A percentile compares a stretch with the other conserved stretches of the same genome.
These are phyloP conservation scores for Seriola quinqueradiata DNA, from an alignment of 2,113 vertebrate genomes.

Conservation along the genomic window DNA sequence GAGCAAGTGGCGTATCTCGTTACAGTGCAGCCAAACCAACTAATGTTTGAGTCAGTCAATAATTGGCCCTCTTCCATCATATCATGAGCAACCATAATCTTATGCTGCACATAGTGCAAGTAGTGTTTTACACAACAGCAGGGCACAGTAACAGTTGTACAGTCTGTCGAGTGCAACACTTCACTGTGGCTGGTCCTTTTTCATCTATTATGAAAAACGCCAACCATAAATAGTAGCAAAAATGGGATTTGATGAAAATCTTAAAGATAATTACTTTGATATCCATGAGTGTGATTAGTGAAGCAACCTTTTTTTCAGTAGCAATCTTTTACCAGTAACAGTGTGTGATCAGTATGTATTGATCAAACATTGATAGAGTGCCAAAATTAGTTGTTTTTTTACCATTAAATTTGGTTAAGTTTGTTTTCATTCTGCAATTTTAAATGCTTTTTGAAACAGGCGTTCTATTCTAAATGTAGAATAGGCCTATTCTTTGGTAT, in stretches of 20 bases:
- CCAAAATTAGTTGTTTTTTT: not conserved
- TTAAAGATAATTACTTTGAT: conserved; percentile 4
- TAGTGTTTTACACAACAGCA: not conserved
- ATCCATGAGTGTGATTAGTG: not conserved
- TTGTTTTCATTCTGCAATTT: not conserved
- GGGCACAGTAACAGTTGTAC: not conserved
- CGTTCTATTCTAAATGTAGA: conserved; percentile 18
- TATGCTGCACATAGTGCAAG: not conserved
- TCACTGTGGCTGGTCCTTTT: not conserved
- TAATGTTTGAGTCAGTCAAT: not conserved
- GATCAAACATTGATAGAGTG: conserved; percentile 1
- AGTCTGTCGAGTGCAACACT: not conserved
- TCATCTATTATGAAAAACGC: not conserved
- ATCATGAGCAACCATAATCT: not conserved
- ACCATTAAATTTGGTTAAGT: not conserved
- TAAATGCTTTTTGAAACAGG: not conserved
- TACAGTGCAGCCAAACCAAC: not conserved
- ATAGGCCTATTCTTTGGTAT: conserved; percentile 20
- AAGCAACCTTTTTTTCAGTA: not conserved
- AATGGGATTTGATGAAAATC: conserved; percentile 8
- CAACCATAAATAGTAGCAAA: not conserved
- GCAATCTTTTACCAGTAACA: not conserved
- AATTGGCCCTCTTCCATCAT: not conserved
- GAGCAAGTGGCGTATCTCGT: not conserved
- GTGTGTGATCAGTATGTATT: not conserved